A percentile compares a stretch with the other conserved stretches of the same genome.
These are phyloP conservation scores for Meloidogyne exigua DNA, from an alignment of 1,140 invertebrate species.

Conservation along the genomic window DNA sequence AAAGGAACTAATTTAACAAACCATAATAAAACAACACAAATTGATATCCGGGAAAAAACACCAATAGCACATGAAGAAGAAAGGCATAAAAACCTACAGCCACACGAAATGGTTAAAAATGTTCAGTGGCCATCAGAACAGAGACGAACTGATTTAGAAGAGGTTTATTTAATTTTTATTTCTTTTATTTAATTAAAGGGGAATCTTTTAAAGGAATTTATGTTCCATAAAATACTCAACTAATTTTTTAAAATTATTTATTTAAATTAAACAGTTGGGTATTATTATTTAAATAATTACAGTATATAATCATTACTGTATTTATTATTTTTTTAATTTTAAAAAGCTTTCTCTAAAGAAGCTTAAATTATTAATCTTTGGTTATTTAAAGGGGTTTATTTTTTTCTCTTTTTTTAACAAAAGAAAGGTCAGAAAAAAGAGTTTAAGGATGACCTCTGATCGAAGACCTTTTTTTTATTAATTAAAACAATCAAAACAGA, in stretches of 20 bases:
- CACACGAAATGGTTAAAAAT: background rate
- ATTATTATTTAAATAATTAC: too few relatives aligned
- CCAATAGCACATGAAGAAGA: background rate
- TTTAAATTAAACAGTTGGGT: too few relatives aligned
- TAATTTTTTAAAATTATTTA: too few relatives aligned
- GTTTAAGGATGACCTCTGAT: background rate
- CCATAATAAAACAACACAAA: too few relatives aligned
- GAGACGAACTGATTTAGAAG: background rate
- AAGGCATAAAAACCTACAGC: background rate
- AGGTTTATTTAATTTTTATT: background rate
- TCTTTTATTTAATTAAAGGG: too few relatives aligned
- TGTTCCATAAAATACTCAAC: too few relatives aligned
- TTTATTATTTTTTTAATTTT: too few relatives aligned
- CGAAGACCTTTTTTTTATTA: background rate
- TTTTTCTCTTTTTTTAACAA: background rate
- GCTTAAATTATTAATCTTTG: slow-evolving; percentile 4
- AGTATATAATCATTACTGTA: too few relatives aligned
- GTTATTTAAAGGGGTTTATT: background rate
- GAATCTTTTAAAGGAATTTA: background rate
- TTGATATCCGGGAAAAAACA: background rate
- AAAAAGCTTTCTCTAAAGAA: too few relatives aligned
- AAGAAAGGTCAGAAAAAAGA: background rate
- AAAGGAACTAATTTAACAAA: too few relatives aligned
- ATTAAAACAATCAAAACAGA: background rate
- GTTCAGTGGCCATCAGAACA: background rate